Conservation (phyloP, 2,888 invertebrate species). For the Morinoia aosen region DNA sequence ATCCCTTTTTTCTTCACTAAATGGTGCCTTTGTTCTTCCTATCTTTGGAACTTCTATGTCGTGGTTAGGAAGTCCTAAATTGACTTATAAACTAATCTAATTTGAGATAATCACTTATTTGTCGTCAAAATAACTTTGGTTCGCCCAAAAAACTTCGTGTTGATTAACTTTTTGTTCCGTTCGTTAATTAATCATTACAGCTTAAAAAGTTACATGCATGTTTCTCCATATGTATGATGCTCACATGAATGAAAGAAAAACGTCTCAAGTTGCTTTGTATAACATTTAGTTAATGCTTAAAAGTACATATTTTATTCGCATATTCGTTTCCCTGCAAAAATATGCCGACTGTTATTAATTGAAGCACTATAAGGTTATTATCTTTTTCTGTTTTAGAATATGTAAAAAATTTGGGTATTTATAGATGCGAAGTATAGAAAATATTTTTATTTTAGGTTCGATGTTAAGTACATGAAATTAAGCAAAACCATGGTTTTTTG, state of each 20-base stretch:
- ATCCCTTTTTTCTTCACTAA: no score
- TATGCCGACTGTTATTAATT: neutral
- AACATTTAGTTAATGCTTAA: neutral
- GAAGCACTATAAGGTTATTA: neutral
- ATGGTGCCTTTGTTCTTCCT: no score
- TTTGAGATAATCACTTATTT: no score
- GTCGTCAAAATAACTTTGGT: no score
- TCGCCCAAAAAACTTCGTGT: no score
- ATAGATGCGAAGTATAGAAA: neutral
- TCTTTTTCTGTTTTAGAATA: neutral
- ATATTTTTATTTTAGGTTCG: neutral
- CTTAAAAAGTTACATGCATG: neutral
- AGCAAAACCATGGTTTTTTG: no score
- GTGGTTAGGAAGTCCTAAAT: no score
- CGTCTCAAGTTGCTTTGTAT: neutral
- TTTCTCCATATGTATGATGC: neutral
- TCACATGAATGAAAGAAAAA: neutral
- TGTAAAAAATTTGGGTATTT: neutral
- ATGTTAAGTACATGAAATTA: neutral
- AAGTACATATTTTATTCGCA: neutral
- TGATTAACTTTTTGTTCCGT: no score
- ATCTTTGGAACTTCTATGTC: no score
- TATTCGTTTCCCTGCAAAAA: neutral
- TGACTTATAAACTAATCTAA: no score
- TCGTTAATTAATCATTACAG: no score